Evolutionary conservation across 1,140 invertebrate species (phyloP).

Genomic region (Drosophila carrolli): DNA sequence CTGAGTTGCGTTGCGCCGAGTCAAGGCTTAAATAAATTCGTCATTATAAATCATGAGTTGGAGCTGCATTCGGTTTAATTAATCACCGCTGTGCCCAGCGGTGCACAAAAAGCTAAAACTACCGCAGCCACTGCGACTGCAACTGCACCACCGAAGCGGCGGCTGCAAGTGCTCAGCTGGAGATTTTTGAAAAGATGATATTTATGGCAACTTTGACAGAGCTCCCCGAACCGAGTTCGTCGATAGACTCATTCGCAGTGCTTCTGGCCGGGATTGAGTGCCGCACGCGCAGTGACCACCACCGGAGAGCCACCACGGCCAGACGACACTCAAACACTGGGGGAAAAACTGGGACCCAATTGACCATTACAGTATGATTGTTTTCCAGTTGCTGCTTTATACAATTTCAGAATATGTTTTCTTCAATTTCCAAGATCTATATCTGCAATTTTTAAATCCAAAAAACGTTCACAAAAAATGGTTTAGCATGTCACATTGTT

Average conservation of each 20-base stretch:
- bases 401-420: no score
- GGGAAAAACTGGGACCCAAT: neutral
- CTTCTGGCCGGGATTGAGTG: slow-evolving; percentile 65
- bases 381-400: no score
- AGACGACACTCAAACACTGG: slow-evolving; percentile 11
- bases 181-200: slow-evolving; percentile 83
- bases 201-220: slow-evolving; percentile 84
- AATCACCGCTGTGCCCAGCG: slow-evolving; percentile 60
- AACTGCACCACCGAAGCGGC: slow-evolving; percentile 13
- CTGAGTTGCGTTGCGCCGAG: slow-evolving; percentile 16
- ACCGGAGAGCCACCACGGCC: slow-evolving; percentile 32
- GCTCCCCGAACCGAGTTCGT: slow-evolving; percentile 49
- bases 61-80: slow-evolving; percentile 49
- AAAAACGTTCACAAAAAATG: no score
- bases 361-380: no score
- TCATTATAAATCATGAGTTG: slow-evolving; percentile 81
- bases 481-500: no score
- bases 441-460: no score
- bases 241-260: slow-evolving; percentile 75
- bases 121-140: slow-evolving; percentile 15
- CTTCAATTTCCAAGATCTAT: no score
- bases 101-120: slow-evolving; percentile 67
- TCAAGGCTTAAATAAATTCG: slow-evolving; percentile 81
- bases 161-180: slow-evolving; percentile 74
- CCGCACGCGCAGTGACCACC: slow-evolving; percentile 75